Conservation (phyloP, 1,140 invertebrate species). For the Nixonia krombeini region DNA sequence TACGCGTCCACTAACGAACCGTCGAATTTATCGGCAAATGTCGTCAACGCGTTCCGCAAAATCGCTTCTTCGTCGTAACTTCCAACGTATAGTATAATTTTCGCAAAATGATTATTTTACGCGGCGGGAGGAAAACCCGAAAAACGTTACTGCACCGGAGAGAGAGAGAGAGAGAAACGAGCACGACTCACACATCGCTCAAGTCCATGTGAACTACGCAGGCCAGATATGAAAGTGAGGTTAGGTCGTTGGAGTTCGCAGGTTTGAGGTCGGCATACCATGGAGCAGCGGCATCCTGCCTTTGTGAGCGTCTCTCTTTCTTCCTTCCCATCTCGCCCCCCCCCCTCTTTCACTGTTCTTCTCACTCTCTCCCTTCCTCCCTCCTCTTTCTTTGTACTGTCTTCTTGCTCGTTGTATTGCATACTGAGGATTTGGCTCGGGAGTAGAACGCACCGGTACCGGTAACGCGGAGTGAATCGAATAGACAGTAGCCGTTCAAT, state of each 20-base stretch:
- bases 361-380: conserved; percentile 13
- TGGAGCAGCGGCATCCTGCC: conserved; percentile 49
- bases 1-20: no score
- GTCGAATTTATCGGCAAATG: no score
- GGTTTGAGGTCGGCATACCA: conserved; percentile 48
- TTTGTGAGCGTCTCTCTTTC: conserved; percentile 50
- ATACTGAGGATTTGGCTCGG: conserved; percentile 27
- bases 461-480: conserved; percentile 8
- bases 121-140: background rate
- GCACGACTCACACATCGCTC: background rate
- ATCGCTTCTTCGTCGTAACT: no score
- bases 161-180: background rate
- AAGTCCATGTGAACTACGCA: conserved; percentile 33
- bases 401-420: conserved; percentile 7
- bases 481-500: conserved; percentile 14
- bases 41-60: no score
- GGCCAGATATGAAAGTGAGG: conserved; percentile 49
- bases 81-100: no score
- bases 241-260: conserved; percentile 46
- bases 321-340: conserved; percentile 4
- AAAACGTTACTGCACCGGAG: background rate
- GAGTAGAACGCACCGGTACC: conserved; percentile 19
- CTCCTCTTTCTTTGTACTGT: conserved; percentile 4
- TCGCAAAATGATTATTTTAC: no score
- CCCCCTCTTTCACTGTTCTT: conserved; percentile 5